Conservation (phyloP, 2,797 vertebrate species). For the Meriones psammophilus region DNA sequence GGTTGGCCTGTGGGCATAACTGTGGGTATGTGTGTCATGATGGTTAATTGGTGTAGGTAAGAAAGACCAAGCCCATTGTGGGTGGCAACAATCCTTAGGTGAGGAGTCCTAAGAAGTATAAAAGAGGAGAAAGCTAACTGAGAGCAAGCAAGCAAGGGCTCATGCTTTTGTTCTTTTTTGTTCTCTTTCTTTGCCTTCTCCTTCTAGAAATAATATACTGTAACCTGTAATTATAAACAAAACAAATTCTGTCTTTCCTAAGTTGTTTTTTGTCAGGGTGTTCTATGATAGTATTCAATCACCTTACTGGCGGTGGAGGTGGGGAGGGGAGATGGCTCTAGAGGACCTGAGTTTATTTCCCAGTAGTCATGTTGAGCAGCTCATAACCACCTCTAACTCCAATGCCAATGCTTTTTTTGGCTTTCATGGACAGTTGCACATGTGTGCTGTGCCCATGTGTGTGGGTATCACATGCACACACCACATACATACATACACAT, state of each 20-base stretch:
- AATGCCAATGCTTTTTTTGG: background rate
- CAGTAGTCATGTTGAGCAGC: background rate
- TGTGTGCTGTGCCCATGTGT: no score
- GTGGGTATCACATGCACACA: background rate
- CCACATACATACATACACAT: no score
- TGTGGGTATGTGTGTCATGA: background rate
- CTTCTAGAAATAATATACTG: background rate
- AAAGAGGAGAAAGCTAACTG: background rate
- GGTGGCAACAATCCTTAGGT: background rate
- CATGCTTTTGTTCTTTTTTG: background rate
- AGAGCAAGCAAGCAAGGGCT: background rate
- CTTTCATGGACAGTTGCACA: background rate
- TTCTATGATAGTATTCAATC: background rate
- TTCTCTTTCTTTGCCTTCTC: background rate
- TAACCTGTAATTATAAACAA: background rate
- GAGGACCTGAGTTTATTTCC: background rate
- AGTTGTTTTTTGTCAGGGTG: background rate
- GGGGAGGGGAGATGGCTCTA: background rate
- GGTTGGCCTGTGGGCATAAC: background rate
- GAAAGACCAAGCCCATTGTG: no score
- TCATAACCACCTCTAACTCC: background rate
- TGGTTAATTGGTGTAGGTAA: background rate
- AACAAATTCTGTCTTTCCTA: background rate
- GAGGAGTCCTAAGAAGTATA: background rate
- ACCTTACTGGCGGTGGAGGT: no score